phyloP scores from a whole-genome alignment of 1,140 invertebrate genomes.

The Caenorhabditis elegans region DNA sequence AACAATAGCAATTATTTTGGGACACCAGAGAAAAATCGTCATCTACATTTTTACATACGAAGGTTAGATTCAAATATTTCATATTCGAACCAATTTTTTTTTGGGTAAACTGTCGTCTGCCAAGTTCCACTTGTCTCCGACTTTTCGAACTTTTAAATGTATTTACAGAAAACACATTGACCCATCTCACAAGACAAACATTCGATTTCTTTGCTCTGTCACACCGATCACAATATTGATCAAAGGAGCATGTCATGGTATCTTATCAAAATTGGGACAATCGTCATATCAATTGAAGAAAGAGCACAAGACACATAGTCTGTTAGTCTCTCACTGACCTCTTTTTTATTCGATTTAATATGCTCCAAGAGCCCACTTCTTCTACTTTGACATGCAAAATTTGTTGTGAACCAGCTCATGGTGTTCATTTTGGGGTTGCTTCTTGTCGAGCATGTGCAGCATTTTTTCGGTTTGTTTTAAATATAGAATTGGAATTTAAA shows the following conservation, averaged over 20 bases:
- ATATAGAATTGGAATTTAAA: too few relatives aligned
- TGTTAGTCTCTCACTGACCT: not conserved
- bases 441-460: conserved; percentile 1
- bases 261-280: conserved; percentile 22
- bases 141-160: too few relatives aligned
- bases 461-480: not conserved
- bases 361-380: not conserved
- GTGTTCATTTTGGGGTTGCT: conserved; percentile 7
- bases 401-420: conserved; percentile 1
- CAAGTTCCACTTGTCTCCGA: too few relatives aligned
- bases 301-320: conserved; percentile 10
- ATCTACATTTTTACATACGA: too few relatives aligned
- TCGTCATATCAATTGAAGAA: not conserved
- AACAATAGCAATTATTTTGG: too few relatives aligned
- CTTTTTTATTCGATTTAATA: not conserved
- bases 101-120: too few relatives aligned
- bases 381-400: not conserved
- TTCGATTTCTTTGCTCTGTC: not conserved
- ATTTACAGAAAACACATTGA: not conserved
- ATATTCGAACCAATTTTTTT: too few relatives aligned
- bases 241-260: not conserved
- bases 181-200: not conserved
- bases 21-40: too few relatives aligned
- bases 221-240: conserved; percentile 23
- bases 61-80: too few relatives aligned